phyloP scores from a whole-genome alignment of 2,888 invertebrate species.

The Mesorhabditis belari region DNA sequence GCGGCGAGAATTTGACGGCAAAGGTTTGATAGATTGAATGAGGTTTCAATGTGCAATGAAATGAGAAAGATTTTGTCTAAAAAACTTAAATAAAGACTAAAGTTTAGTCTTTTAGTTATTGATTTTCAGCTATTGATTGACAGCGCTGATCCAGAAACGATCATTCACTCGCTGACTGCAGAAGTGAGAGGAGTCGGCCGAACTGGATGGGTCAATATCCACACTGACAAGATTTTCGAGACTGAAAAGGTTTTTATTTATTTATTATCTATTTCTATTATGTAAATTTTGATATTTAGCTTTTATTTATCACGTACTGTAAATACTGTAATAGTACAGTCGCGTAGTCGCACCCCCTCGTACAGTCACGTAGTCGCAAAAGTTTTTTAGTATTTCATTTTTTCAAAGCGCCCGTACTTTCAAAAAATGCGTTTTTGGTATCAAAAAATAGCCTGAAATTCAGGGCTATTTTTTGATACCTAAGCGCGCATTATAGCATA shows the following conservation, averaged over 20 bases:
- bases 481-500: no score
- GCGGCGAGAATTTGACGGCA: constrained; percentile 42
- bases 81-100: background rate
- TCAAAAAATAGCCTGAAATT: no score
- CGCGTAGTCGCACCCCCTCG: no score
- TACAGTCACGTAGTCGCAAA: no score
- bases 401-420: no score
- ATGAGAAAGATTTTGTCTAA: background rate
- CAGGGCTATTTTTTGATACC: no score
- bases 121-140: constrained; percentile 35
- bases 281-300: background rate
- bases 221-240: constrained; percentile 51
- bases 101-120: background rate
- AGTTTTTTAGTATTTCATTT: no score
- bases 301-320: background rate
- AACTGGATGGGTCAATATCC: constrained; percentile 51
- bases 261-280: background rate
- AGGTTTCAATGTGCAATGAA: background rate
- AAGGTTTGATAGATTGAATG: constrained; percentile 12
- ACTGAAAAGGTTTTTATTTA: constrained; percentile 39
- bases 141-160: constrained; percentile 46
- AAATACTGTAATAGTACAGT: no score
- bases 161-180: constrained; percentile 28
- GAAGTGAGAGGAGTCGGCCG: constrained; percentile 33
- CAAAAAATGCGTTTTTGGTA: no score